Evolutionary conservation across 2,888 invertebrate species (phyloP).

Genomic region (Aphodius granarius): DNA sequence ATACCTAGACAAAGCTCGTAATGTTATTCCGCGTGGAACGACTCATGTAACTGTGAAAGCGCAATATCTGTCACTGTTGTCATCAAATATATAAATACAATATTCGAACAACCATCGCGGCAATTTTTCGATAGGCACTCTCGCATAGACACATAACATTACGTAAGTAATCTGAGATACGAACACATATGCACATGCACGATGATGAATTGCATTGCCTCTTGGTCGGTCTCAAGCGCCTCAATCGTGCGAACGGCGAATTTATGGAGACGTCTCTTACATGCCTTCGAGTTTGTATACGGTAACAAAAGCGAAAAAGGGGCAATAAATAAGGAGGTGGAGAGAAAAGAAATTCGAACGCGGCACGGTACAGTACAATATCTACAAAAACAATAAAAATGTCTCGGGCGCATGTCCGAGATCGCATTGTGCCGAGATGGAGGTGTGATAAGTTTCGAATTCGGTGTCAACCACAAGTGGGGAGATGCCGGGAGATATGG

Average conservation of each 20-base stretch:
- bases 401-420: not conserved
- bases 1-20: no score
- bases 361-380: not conserved
- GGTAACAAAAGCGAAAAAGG: not conserved
- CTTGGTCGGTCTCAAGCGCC: not conserved
- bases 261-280: not conserved
- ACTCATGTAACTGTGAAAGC: not conserved
- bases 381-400: not conserved
- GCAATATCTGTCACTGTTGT: not conserved
- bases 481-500: constrained; percentile 2
- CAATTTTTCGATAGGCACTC: not conserved
- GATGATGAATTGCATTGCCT: not conserved
- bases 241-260: not conserved
- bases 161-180: not conserved
- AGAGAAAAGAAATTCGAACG: not conserved
- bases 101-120: not conserved
- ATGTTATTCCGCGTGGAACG: no score
- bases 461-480: not conserved
- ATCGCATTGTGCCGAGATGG: constrained; percentile 10
- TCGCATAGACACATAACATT: not conserved
- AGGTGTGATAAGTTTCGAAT: constrained; percentile 22
- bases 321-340: not conserved
- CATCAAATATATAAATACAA: not conserved
- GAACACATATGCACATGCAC: not conserved
- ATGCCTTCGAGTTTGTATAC: not conserved